Base-by-base conservation (phyloP, 1,140 invertebrate genomes). In the Apis laboriosa region DNA sequence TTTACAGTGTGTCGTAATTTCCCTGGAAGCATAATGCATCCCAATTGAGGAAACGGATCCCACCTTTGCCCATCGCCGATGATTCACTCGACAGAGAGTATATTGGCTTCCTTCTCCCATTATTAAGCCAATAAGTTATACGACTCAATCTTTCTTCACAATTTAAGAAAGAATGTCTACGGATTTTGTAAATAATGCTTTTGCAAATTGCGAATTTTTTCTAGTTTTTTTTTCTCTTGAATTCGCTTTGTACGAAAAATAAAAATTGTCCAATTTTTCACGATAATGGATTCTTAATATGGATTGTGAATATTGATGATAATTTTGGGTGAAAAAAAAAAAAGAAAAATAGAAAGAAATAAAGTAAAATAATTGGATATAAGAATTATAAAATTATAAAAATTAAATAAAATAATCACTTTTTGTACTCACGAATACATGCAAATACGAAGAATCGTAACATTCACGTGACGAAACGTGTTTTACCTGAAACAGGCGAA, bases 21-120 rank as follows among this genome's bases (percentile, higher is more conserved):
- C 58, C 77, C 85, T 87, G 68, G 55, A 77, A 84, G 68, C 68
- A 84, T 86, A 87, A 80, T 83, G 55, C 61, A 71, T 79, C 60
- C 80, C 55, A 72, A 64, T 82, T 61, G 67, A 86, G 73, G 85
- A 87, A 87, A 80, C 77, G 82, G 60, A 84, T 87, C 81, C 81
- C 74, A 84, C 82, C 86, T 80, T 87, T 73, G 43, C 83, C 58
- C 61, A 28, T 61, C 61, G 74, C 64, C 73, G 77, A 88, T 88
- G 86, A 88, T 87, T 88, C 85, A 88, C 24, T 24, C 58, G 77
- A 60, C 72, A 86, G 76, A 80, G 76, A 24, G 56, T 86, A 51
- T 77, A 24, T 24, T 24, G 66, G 66, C 64, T 61, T 43, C 53
- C 61, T 56, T 81, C 34, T n/a, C 19, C 60, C n/a, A 72, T 81